Evolutionary conservation across 2,113 vertebrate genomes (phyloP), one percentile per base, ranked within the genome.

Genomic region (Psephotus haematonotus): DNA sequence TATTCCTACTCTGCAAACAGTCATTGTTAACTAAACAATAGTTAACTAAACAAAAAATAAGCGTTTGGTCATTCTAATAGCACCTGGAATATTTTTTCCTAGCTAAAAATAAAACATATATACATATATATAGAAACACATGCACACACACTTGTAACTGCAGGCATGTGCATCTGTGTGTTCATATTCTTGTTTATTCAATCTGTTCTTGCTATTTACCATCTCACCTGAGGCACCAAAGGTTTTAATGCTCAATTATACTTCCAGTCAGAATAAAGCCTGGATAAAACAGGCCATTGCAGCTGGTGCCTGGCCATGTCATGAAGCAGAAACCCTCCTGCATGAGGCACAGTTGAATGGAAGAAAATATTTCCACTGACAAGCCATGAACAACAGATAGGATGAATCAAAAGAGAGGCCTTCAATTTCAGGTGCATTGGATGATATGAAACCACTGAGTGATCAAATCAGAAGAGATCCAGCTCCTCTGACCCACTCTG

Each of bases 271-370:
- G 53, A 88, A 72, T 11, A 86, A 95, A 70, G 4, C 10, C 4
- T 24, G 53, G 25, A 74, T 74, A 76, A 86, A 94, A 85, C 43
- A 69, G 59, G 53, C 11, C 8, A 63, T 16, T 83, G 33, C 67
- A 55, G 63, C 39, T 85, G 52, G 13, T 3, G 2, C 43, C 62
- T 47, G 50, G 27, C 31, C 37, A 57, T 5, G 28, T 27, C 22
- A 86, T 9, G 46, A 90, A 90, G 55, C 59, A 88, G 85, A 80
- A 86, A 90, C 46, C 28, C 20, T 77, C 37, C 33, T 83, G 82
- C 79, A 85, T 4, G 11, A 92, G 37, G 85, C 27, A 77, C 0
- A 7, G 2, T 1, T 57, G 37, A 63, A 76, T 19, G 37, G 71
- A 70, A 64, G 37, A 77, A 68, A 62, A n/a, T 16, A 69, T 59